A percentile compares a stretch with the other conserved stretches of the same genome.
Conservation (phyloP, 2,888 invertebrate species). For the Tetheella fluctuosa region DNA sequence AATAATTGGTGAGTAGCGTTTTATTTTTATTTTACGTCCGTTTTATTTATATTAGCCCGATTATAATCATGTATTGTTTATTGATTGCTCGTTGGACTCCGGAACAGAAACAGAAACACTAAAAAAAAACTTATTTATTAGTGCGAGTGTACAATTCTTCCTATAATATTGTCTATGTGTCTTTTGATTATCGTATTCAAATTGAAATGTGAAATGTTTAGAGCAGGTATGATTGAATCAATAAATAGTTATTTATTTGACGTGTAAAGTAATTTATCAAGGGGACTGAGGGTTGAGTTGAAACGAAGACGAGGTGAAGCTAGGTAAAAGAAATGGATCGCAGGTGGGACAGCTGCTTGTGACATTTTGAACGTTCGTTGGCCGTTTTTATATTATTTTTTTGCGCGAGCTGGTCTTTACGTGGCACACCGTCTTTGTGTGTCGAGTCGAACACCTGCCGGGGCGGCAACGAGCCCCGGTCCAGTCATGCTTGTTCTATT, state of each 20-base stretch:
- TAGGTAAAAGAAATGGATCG: slow-evolving; percentile 47
- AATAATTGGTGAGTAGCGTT: slow-evolving; percentile 58
- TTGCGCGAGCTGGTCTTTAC: slow-evolving; percentile 56
- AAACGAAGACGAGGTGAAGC: slow-evolving; percentile 25
- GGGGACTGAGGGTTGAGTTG: slow-evolving; percentile 28
- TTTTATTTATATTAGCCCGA: neutral
- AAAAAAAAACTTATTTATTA: neutral
- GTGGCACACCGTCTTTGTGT: slow-evolving; percentile 61
- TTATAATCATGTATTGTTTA: neutral
- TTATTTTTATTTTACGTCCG: slow-evolving; percentile 26
- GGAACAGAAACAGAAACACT: neutral
- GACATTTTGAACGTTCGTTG: slow-evolving; percentile 66
- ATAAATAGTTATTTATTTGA: slow-evolving; percentile 25
- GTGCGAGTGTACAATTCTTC: neutral
- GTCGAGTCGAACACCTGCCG: slow-evolving; percentile 68
- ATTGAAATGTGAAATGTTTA: neutral
- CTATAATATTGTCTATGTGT: neutral
- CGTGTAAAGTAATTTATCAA: slow-evolving; percentile 32
- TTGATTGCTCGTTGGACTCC: neutral
- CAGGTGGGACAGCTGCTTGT: slow-evolving; percentile 74
- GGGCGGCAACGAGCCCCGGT: slow-evolving; percentile 43
- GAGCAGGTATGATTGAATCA: slow-evolving; percentile 19
- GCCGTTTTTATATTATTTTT: slow-evolving; percentile 57
- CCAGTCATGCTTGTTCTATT: slow-evolving; percentile 53
- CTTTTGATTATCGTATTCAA: neutral